Percentiles rank a stretch among this genome's conserved stretches.
These are phyloP conservation scores for Poecile atricapillus DNA, from an alignment of 2,113 vertebrate genomes.

Conservation along the genomic window DNA sequence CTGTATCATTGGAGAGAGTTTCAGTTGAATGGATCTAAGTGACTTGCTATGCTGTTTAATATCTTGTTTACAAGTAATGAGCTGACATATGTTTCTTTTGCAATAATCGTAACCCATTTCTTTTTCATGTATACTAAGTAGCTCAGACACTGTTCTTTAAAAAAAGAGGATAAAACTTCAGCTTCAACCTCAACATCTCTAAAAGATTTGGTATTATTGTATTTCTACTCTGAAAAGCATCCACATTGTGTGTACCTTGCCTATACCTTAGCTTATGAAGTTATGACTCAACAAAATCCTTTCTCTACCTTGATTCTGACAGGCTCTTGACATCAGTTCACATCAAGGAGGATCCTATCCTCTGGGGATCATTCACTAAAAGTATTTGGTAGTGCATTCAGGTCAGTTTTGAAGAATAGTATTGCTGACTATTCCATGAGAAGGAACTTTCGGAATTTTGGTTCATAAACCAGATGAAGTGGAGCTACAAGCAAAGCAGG, in stretches of 20 bases:
- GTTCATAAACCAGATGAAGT: not conserved
- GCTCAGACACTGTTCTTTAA: not conserved
- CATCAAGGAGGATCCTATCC: not conserved
- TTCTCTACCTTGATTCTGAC: not conserved
- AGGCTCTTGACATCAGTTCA: not conserved
- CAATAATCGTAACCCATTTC: not conserved
- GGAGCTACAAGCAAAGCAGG: not conserved
- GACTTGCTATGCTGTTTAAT: not conserved
- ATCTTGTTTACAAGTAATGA: not conserved
- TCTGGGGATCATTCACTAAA: not conserved
- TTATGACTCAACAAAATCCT: not conserved
- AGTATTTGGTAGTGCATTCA: not conserved
- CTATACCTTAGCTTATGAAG: not conserved
- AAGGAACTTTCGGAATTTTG: not conserved
- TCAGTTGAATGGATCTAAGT: not conserved
- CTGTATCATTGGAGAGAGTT: not conserved
- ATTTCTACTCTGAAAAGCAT: not conserved
- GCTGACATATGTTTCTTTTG: not conserved
- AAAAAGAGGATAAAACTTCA: not conserved
- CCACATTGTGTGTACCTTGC: accelerated
- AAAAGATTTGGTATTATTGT: not conserved
- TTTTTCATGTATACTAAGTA: not conserved
- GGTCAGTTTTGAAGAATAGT: not conserved
- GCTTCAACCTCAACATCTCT: not conserved
- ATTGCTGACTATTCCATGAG: not conserved